Evolutionary conservation across 2,113 vertebrate genomes (phyloP), one percentile per base, ranked within the genome.

Genomic region (Cathartes aura): DNA sequence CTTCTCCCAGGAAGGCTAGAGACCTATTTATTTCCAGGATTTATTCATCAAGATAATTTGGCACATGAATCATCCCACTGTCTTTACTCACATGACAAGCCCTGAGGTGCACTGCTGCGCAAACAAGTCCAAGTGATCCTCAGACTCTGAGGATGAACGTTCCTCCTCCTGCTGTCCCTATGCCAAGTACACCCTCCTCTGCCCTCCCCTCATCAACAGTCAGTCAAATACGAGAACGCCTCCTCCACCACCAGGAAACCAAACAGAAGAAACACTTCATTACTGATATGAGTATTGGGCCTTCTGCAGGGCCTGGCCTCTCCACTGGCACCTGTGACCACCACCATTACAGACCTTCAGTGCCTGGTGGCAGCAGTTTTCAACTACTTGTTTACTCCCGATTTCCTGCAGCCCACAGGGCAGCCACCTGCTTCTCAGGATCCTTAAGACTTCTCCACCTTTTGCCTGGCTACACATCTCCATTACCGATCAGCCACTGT

Each of bases 171-270:
- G 21, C 8, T 36, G 42, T 45, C 24, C 12, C 40, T 18, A 8
- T 3, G 29, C 64, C 83, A 52, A 59, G 42, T 2, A 24, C 13
- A n/a, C 10, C 18, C 42, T 70, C 40, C 30, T 55, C 34, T 48
- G 38, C 38, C 17, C 42, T 47, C 7, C 11, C 6, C 36, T 56
- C 60, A 34, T 7, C 43, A 42, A 12, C 15, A 67, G n/a, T 5
- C 0, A 0, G 17, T 19, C 40, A 50, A 40, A 48, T 1, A 62
- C 1, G 2, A 70, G 9, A 53, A 21, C 29, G 66, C 2, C 14
- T 53, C 52, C 38, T 48, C 59, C 22, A 71, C 11, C 3, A 15
- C 17, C 15, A 75, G 58, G 22, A 93, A 50, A 58, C 20, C 50
- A 66, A 52, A 29, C 10, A 45, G 6, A 58, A 48, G 27, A 22